phyloP scores from a whole-genome alignment of 1,140 invertebrate species.

The Globodera rostochiensis region DNA sequence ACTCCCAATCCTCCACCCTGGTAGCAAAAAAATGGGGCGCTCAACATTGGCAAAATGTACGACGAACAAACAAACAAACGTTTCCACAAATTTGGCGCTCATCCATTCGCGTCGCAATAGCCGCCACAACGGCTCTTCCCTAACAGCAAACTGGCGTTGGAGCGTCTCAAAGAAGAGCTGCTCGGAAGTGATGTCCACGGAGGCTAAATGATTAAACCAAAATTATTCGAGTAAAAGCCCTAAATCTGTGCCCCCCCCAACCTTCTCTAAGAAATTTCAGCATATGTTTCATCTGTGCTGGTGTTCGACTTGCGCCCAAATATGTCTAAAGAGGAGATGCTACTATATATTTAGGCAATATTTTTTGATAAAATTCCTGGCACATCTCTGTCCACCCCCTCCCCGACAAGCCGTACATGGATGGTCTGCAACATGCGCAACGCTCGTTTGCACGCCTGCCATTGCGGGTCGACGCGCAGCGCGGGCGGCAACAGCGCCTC shows the following conservation, averaged over 20 bases:
- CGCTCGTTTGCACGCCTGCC: constrained; percentile 35
- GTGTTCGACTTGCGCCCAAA: constrained; percentile 34
- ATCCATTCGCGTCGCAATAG: constrained; percentile 32
- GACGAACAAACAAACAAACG: constrained; percentile 18
- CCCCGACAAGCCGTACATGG: constrained; percentile 21
- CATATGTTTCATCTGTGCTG: constrained; percentile 23
- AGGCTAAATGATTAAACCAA: neutral
- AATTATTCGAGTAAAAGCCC: neutral
- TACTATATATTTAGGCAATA: constrained; percentile 6
- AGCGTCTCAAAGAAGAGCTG: constrained; percentile 31
- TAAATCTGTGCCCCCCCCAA: neutral
- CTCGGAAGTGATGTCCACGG: constrained; percentile 29
- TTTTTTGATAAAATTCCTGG: constrained; percentile 17
- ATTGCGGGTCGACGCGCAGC: constrained; percentile 20
- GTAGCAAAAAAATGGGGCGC: neutral
- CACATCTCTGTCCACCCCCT: neutral
- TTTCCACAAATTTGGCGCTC: constrained; percentile 40
- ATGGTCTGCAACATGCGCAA: constrained; percentile 48
- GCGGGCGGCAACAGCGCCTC: constrained; percentile 28
- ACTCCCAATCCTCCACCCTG: constrained; percentile 35
- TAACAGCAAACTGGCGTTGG: constrained; percentile 37
- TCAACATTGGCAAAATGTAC: neutral
- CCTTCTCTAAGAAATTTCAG: constrained; percentile 33
- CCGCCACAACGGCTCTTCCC: constrained; percentile 34
- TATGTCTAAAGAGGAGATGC: constrained; percentile 34